Evolutionary conservation across 2,113 vertebrate genomes (phyloP).

Genomic region (Peromyscus leucopus): DNA sequence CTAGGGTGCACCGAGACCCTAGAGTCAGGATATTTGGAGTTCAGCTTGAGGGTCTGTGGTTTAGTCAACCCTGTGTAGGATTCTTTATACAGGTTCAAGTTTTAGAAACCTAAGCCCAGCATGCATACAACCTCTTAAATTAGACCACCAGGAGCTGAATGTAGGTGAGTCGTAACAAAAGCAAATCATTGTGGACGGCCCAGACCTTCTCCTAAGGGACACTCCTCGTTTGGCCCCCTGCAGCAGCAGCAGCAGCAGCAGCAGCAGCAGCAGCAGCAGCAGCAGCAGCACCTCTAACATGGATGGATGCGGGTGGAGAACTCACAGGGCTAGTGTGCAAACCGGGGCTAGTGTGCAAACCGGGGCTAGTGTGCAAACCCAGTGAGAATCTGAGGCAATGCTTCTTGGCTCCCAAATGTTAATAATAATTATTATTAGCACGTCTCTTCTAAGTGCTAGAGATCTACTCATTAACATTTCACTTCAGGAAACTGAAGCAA

Average conservation of each 20-base stretch:
- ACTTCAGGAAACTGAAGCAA: background rate
- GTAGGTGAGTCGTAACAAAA: background rate
- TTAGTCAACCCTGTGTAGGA: background rate
- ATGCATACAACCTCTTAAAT: background rate
- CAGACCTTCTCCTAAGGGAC: background rate
- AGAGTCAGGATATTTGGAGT: background rate
- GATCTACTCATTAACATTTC: slow-evolving; percentile 24
- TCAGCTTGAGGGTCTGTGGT: background rate
- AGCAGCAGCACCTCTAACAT: background rate
- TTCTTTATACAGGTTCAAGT: background rate
- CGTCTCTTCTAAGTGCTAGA: slow-evolving; percentile 21
- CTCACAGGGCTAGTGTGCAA: background rate
- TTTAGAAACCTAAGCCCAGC: background rate
- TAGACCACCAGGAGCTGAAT: background rate
- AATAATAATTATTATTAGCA: slow-evolving; percentile 14
- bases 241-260: background rate
- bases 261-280: background rate
- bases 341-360: background rate
- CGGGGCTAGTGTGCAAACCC: background rate
- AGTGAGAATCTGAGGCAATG: background rate
- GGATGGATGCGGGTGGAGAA: background rate
- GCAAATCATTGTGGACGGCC: background rate
- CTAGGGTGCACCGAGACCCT: background rate
- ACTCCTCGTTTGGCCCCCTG: background rate
- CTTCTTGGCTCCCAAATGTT: background rate